A percentile compares a stretch with the other conserved stretches of the same genome.
Conservation (phyloP, 1,140 invertebrate species). For the Gryon sp. region DNA sequence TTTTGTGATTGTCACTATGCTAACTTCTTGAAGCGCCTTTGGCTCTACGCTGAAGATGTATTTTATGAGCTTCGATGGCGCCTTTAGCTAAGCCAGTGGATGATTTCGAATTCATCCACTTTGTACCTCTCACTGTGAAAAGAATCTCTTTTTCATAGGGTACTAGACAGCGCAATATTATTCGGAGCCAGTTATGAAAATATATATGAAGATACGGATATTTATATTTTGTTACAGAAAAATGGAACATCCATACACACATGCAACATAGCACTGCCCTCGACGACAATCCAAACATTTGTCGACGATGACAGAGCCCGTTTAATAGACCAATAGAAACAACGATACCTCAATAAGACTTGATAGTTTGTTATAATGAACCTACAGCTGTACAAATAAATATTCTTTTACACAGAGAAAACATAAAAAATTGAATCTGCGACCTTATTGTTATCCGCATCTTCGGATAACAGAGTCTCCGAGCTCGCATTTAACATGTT, state of each 20-base stretch:
- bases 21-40: slow-evolving; percentile 53
- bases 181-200: slow-evolving; percentile 74
- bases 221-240: slow-evolving; percentile 81
- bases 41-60: slow-evolving; percentile 44
- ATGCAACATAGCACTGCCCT: slow-evolving; percentile 70
- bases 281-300: slow-evolving; percentile 59
- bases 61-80: slow-evolving; percentile 51
- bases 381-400: slow-evolving; percentile 77
- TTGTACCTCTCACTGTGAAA: slow-evolving; percentile 64
- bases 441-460: slow-evolving; percentile 47
- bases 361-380: slow-evolving; percentile 79
- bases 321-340: slow-evolving; percentile 80
- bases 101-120: slow-evolving; percentile 55
- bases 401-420: slow-evolving; percentile 80
- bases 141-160: slow-evolving; percentile 71
- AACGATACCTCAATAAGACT: slow-evolving; percentile 80
- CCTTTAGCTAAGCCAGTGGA: slow-evolving; percentile 59
- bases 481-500: slow-evolving; percentile 69
- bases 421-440: slow-evolving; percentile 38
- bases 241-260: slow-evolving; percentile 59
- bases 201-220: slow-evolving; percentile 76
- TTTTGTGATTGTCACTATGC: slow-evolving; percentile 75
- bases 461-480: slow-evolving; percentile 66
- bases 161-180: slow-evolving; percentile 74
- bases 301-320: slow-evolving; percentile 68